phyloP scores from a whole-genome alignment of 2,888 invertebrate genomes.

The Dilophus febrilis region DNA sequence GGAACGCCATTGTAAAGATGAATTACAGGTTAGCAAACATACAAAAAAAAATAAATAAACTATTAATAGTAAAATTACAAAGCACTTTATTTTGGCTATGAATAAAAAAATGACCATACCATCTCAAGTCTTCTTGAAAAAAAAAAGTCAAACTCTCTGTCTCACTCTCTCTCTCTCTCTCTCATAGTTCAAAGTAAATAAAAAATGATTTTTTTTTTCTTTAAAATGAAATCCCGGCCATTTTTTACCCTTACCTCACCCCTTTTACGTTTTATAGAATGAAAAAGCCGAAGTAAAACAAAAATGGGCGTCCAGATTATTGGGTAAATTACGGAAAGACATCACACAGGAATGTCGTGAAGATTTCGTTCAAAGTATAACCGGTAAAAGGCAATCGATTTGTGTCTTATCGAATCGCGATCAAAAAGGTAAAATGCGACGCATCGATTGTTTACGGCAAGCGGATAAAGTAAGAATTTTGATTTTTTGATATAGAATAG shows the following conservation, averaged over 20 bases:
- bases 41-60: too few species aligned
- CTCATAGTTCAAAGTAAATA: too few species aligned
- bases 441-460: slow-evolving; percentile 97
- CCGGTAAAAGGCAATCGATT: slow-evolving; percentile 90
- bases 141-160: slow-evolving; percentile 3
- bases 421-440: slow-evolving; percentile 99
- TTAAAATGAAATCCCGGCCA: background rate
- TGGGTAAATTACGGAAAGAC: slow-evolving; percentile 96
- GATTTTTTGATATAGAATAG: too few species aligned
- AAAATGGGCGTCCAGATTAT: slow-evolving; percentile 96
- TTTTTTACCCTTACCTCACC: too few species aligned
- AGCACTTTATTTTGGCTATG: background rate
- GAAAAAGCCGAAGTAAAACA: slow-evolving; percentile 99
- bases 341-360: slow-evolving; percentile 97
- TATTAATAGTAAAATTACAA: too few species aligned
- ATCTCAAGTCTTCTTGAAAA: too few species aligned
- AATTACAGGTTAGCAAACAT: slow-evolving; percentile 91
- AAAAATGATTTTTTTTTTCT: too few species aligned
- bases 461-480: slow-evolving; percentile 90
- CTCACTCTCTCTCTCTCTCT: too few species aligned
- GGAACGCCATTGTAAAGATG: slow-evolving; percentile 96
- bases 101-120: too few species aligned
- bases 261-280: too few species aligned
- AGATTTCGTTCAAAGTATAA: slow-evolving; percentile 94
- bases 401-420: slow-evolving; percentile 99